These are phyloP conservation scores for Morpho helenor DNA, from an alignment of 2,888 invertebrate genomes.

Conservation along the genomic window DNA sequence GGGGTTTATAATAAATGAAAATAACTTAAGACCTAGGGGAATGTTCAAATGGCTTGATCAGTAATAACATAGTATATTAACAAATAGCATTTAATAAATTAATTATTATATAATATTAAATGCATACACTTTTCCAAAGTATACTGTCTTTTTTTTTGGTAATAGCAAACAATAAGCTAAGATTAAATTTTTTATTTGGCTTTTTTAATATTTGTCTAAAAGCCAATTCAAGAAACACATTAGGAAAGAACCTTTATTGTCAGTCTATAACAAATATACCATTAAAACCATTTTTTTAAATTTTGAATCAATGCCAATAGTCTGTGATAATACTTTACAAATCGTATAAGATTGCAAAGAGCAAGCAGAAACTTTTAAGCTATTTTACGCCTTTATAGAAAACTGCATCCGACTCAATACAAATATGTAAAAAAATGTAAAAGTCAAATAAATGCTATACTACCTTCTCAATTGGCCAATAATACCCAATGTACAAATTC, in stretches of 20 bases:
- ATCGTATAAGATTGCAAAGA: not conserved
- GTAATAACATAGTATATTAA: constrained; percentile 17
- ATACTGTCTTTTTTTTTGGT: constrained; percentile 61
- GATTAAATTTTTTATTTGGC: not conserved
- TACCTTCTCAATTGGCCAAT: constrained; percentile 70
- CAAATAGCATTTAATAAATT: constrained; percentile 16
- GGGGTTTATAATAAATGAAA: constrained; percentile 15
- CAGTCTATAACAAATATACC: no score
- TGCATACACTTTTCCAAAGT: constrained; percentile 63
- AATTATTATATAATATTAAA: constrained; percentile 28
- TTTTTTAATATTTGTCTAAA: no score
- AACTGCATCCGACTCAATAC: constrained; percentile 13
- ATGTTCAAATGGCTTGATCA: constrained; percentile 21
- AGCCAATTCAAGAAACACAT: no score
- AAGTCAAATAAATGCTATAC: constrained; percentile 81
- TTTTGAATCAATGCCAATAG: no score
- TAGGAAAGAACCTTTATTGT: no score
- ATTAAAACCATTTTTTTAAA: no score
- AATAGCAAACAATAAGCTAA: constrained; percentile 8
- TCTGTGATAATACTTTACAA: no score
- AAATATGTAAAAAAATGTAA: constrained; percentile 30
- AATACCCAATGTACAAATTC: constrained; percentile 52
- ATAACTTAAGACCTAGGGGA: constrained; percentile 20
- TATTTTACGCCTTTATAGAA: constrained; percentile 9
- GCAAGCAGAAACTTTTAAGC: constrained; percentile 15